Conservation (phyloP, 1,140 invertebrate genomes). For the Habropoda laboriosa region DNA sequence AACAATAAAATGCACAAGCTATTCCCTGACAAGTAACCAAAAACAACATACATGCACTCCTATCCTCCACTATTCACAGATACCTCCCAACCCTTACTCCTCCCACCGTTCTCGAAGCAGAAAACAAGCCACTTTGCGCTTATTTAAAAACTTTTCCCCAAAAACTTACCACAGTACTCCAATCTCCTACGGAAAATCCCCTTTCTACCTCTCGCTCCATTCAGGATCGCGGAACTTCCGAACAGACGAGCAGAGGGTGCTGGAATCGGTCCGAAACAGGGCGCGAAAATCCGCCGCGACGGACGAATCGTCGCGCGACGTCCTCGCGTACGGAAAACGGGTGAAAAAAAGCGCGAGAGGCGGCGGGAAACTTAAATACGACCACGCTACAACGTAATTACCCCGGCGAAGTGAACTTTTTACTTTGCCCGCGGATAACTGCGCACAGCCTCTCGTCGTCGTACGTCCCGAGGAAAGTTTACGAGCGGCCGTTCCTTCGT, state of each 20-base stretch:
- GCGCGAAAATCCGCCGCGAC: not conserved
- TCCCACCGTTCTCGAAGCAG: no score
- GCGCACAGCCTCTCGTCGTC: not conserved
- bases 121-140: not conserved
- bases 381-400: slow-evolving; percentile 37
- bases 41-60: not conserved
- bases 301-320: not conserved
- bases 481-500: slow-evolving; percentile 2
- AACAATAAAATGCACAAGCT: no score
- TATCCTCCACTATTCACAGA: not conserved
- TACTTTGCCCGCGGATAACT: slow-evolving; percentile 28
- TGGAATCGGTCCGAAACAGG: not conserved
- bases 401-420: slow-evolving; percentile 33
- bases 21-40: no score
- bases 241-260: not conserved
- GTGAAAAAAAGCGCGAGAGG: not conserved
- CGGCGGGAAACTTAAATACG: slow-evolving; percentile 10
- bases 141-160: not conserved
- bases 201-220: not conserved
- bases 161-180: not conserved
- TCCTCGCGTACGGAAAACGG: not conserved
- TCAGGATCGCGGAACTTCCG: not conserved
- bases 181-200: not conserved
- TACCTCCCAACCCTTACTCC: not conserved
- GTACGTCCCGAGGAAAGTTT: slow-evolving; percentile 20